Conservation (phyloP, 2,113 vertebrate species). For the Pimephales promelas region DNA sequence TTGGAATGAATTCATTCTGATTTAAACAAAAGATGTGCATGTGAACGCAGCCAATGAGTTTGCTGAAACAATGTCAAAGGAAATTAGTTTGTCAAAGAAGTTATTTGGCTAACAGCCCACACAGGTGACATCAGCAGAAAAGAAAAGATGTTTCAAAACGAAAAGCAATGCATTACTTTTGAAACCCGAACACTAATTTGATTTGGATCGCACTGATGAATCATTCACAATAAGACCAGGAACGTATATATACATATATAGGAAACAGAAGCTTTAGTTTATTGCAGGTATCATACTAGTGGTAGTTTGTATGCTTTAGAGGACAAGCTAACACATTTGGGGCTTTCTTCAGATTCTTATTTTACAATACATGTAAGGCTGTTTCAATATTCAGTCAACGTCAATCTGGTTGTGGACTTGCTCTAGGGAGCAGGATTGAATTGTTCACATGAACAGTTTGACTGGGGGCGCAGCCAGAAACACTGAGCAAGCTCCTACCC, state of each 20-base stretch:
- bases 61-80: too few relatives aligned
- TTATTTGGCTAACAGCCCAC: background rate
- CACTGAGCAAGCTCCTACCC: background rate
- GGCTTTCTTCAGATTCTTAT: background rate
- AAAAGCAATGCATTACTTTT: background rate
- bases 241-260: background rate
- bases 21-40: too few relatives aligned
- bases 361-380: background rate
- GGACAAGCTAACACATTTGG: background rate
- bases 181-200: background rate
- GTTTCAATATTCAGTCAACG: background rate
- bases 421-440: constrained; percentile 39
- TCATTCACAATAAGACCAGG: background rate
- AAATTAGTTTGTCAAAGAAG: background rate
- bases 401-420: constrained; percentile 33
- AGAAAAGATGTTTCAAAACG: background rate
- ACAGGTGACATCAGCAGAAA: background rate
- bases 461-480: constrained; percentile 13
- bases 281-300: background rate
- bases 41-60: too few relatives aligned
- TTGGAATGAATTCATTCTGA: too few relatives aligned
- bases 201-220: background rate
- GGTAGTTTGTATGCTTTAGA: background rate
- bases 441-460: constrained; percentile 42
- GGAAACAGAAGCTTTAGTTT: background rate